Conservation (phyloP, 1,140 invertebrate genomes). For the Nasonia giraulti region DNA sequence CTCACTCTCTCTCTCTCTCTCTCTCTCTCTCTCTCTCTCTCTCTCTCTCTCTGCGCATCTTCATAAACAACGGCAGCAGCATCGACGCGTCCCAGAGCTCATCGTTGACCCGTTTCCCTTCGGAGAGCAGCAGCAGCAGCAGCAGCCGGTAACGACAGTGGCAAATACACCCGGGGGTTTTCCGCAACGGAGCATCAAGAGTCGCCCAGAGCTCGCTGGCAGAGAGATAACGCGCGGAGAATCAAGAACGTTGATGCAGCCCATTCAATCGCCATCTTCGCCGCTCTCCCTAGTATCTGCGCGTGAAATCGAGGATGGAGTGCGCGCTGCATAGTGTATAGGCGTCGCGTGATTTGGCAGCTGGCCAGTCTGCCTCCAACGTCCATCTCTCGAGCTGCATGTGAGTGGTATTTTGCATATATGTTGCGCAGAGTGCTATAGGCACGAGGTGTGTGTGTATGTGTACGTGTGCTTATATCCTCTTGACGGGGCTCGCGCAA, state of each 20-base stretch:
- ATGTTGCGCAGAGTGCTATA: not conserved
- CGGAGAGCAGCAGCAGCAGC: not conserved
- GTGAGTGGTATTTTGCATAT: constrained; percentile 14
- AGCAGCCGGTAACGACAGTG: not conserved
- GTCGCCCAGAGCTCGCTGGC: no score
- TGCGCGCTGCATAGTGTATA: not conserved
- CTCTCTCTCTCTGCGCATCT: no score
- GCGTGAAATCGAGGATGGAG: constrained; percentile 15
- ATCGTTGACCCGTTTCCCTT: constrained; percentile 9
- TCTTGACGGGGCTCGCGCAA: not conserved
- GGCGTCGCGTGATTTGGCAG: constrained; percentile 31
- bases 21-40: no score
- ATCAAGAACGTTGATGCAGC: not conserved
- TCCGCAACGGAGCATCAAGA: not conserved
- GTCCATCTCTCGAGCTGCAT: not conserved
- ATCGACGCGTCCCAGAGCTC: not conserved
- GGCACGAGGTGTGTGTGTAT: not conserved
- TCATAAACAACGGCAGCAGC: not conserved
- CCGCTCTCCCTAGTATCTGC: not conserved
- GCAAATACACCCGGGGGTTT: constrained; percentile 22
- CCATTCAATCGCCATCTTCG: constrained; percentile 44
- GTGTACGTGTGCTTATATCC: constrained; percentile 19
- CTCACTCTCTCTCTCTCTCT: not conserved
- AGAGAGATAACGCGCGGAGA: constrained; percentile 16
- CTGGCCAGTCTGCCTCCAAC: constrained; percentile 13